Conservation (phyloP, 2,888 invertebrate genomes). For the Neoitamus cyanurus region DNA sequence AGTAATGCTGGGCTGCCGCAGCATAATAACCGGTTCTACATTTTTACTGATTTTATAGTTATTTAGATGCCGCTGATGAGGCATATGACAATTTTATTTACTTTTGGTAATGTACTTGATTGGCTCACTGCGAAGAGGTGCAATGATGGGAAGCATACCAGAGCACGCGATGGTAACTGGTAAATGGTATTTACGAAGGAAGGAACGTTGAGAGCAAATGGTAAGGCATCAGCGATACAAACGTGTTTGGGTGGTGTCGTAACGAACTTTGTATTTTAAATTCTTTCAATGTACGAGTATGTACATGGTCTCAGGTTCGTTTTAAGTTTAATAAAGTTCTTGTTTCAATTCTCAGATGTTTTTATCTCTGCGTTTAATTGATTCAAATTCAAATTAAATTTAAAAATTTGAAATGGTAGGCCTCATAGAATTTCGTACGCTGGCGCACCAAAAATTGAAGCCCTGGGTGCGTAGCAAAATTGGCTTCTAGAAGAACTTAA, state of each 20-base stretch:
- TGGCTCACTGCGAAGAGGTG: neutral
- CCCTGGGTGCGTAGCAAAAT: too few relatives aligned
- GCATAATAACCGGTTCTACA: constrained; percentile 34
- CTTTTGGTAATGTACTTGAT: neutral
- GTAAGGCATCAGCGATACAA: neutral
- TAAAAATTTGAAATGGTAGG: too few relatives aligned
- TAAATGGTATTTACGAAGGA: neutral
- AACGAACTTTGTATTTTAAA: neutral
- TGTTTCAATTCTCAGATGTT: too few relatives aligned
- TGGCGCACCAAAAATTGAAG: too few relatives aligned
- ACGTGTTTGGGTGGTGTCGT: neutral
- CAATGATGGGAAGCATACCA: neutral
- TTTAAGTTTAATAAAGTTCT: neutral
- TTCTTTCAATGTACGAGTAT: neutral
- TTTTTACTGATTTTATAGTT: constrained; percentile 21
- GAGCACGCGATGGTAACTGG: neutral
- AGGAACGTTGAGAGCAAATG: neutral
- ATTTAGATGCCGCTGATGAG: constrained; percentile 13
- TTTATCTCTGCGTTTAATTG: too few relatives aligned
- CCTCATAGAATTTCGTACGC: too few relatives aligned
- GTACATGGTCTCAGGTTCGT: too few relatives aligned
- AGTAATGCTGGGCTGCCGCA: constrained; percentile 26
- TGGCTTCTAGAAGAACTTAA: too few relatives aligned
- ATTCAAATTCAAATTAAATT: too few relatives aligned
- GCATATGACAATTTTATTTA: constrained; percentile 27